Evolutionary conservation across 2,888 invertebrate species (phyloP).

Genomic region (Troglohyphantes excavatus): DNA sequence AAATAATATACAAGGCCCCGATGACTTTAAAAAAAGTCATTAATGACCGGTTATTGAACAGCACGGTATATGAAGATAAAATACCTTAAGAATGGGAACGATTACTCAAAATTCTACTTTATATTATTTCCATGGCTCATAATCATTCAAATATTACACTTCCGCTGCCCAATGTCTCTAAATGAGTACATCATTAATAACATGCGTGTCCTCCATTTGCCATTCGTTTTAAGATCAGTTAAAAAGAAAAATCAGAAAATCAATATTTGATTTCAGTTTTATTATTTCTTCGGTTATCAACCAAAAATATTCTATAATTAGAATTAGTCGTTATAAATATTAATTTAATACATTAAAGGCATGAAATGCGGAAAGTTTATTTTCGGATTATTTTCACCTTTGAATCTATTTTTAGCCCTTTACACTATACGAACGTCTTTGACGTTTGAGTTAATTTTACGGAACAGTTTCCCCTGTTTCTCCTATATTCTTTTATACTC

Average conservation of each 20-base stretch:
- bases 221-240: too few relatives aligned
- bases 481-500: too few relatives aligned
- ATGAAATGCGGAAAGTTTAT: too few relatives aligned
- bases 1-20: neutral
- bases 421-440: too few relatives aligned
- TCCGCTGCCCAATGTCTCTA: neutral
- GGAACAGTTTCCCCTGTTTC: too few relatives aligned
- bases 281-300: neutral
- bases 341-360: too few relatives aligned
- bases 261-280: neutral
- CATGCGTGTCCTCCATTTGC: neutral
- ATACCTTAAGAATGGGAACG: neutral
- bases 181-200: neutral
- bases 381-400: too few relatives aligned
- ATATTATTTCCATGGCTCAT: neutral
- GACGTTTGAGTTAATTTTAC: too few relatives aligned
- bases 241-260: too few relatives aligned
- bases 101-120: neutral
- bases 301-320: neutral
- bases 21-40: neutral
- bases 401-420: too few relatives aligned
- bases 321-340: too few relatives aligned
- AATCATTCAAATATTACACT: neutral
- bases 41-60: neutral
- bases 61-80: neutral